These are phyloP conservation scores for Sparidentex hasta DNA, from an alignment of 2,797 vertebrate species.

Conservation along the genomic window DNA sequence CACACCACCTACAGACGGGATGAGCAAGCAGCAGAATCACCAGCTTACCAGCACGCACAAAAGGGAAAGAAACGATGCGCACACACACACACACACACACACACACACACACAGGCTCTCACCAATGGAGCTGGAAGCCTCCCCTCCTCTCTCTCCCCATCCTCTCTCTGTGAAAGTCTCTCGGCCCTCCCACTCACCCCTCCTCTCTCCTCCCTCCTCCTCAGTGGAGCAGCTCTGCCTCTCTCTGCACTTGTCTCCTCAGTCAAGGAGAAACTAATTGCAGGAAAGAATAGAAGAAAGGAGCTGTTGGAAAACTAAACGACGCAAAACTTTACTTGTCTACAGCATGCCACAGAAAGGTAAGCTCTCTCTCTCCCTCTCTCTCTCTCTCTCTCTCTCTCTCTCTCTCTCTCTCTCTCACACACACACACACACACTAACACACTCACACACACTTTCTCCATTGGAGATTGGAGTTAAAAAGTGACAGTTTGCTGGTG, in stretches of 20 bases:
- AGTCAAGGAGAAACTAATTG: constrained; percentile 84
- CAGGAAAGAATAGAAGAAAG: constrained; percentile 80
- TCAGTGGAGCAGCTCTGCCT: constrained; percentile 86
- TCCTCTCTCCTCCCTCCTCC: constrained; percentile 78
- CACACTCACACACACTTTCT: too few relatives aligned
- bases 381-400: constrained; percentile 15
- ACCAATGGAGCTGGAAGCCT: not conserved
- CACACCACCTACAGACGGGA: too few relatives aligned
- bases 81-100: constrained; percentile 9
- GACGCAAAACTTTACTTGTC: constrained; percentile 78
- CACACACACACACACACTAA: too few relatives aligned
- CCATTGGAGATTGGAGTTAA: constrained; percentile 10
- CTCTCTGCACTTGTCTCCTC: constrained; percentile 78
- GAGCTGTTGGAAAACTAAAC: constrained; percentile 90
- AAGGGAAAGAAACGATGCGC: too few relatives aligned
- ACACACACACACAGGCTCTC: constrained; percentile 14
- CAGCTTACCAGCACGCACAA: too few relatives aligned
- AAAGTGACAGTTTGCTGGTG: constrained; percentile 28
- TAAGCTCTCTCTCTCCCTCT: constrained; percentile 77
- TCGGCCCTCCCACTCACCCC: constrained; percentile 48
- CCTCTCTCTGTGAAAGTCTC: constrained; percentile 10
- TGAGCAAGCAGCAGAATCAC: too few relatives aligned
- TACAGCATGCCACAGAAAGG: constrained; percentile 94
- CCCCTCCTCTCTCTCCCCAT: constrained; percentile 35
- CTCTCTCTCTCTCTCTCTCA: not conserved